These are phyloP conservation scores for Synchiropus splendidus DNA, from an alignment of 2,113 vertebrate species.

Conservation along the genomic window DNA sequence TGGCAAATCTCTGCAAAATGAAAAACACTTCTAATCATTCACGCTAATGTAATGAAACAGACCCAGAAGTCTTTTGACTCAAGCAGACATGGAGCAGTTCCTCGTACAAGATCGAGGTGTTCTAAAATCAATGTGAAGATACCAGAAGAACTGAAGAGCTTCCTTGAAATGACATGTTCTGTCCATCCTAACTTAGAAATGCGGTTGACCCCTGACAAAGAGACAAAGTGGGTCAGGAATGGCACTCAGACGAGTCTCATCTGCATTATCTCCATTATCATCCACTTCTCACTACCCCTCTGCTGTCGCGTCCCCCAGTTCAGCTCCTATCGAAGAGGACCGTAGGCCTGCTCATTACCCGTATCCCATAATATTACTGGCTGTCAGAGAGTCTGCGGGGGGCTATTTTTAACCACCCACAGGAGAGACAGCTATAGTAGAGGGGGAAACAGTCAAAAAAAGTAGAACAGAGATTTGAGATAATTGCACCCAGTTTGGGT, in stretches of 20 bases:
- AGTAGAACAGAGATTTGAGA: conserved; percentile 15
- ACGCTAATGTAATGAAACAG: too few relatives aligned
- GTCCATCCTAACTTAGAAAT: background rate
- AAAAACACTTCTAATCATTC: too few relatives aligned
- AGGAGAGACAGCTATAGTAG: conserved; percentile 16
- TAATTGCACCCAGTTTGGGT: conserved; percentile 53
- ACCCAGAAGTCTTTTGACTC: too few relatives aligned
- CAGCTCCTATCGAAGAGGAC: conserved; percentile 24
- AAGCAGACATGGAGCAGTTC: too few relatives aligned
- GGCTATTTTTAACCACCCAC: conserved; percentile 49
- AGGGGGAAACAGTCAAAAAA: too few relatives aligned
- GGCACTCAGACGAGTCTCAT: conserved; percentile 27
- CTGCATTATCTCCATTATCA: conserved; percentile 30
- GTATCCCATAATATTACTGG: conserved; percentile 35
- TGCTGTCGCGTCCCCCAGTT: conserved; percentile 16
- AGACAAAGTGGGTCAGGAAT: conserved; percentile 30
- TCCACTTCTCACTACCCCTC: conserved; percentile 11
- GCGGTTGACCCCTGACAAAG: background rate
- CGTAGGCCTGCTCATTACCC: conserved; percentile 46
- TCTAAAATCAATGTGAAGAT: too few relatives aligned
- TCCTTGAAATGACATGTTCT: too few relatives aligned
- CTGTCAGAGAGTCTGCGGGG: conserved; percentile 38
- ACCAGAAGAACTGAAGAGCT: too few relatives aligned
- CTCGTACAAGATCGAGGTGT: too few relatives aligned
- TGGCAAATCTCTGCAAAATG: too few relatives aligned